Evolutionary conservation across 2,888 invertebrate genomes (phyloP), one percentile per base, ranked within the genome.

Genomic region (Brassicogethes aeneus): DNA sequence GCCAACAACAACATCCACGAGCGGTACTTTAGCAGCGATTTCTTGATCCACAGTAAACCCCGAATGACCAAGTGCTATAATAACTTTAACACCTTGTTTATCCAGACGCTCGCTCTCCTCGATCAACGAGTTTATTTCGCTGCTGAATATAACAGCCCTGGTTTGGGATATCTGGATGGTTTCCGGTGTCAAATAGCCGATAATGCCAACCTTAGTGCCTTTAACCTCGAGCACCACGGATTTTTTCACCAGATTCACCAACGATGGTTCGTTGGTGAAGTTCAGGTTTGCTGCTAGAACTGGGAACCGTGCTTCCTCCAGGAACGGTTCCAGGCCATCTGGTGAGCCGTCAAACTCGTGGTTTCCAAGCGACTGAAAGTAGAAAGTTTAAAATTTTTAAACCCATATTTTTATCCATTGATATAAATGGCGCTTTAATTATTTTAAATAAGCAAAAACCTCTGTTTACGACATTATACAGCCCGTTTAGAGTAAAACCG

Each of bases 311-410:
- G 82, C 71, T 36, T 77, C 75, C 42, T 80, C 67, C 7, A 93
- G 69, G 54, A 86, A 91, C 0, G 87, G 85, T 10, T 80, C 70
- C 8, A 93, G 65, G 2, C 87, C 90, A 1, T 70, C 68, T 0
- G 86, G 71, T 2, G 84, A 85, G 45, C 85, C 78, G 68, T 94
- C 94, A 57, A 95, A 90, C 66, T 95, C 93, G 64, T 95, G 93
- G 61, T 94, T 94, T 15, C 93, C 93, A 47, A 94, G 70, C n/a
- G 84, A 83, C 92, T 92, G 73, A 10, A 65, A 68, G 3, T 23
- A 23, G 5, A 23, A n/a, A n/a, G n/a, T n/a, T n/a, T n/a, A n/a
- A n/a, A n/a, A n/a, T n/a, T n/a, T n/a, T n/a, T n/a, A n/a, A n/a
- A n/a, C n/a, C n/a, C n/a, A n/a, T n/a, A n/a, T n/a, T n/a, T n/a